A percentile compares a stretch with the other conserved stretches of the same genome.
Evolutionary conservation across 1,140 invertebrate genomes (phyloP).

Genomic region (Drosophila kurseongensis): DNA sequence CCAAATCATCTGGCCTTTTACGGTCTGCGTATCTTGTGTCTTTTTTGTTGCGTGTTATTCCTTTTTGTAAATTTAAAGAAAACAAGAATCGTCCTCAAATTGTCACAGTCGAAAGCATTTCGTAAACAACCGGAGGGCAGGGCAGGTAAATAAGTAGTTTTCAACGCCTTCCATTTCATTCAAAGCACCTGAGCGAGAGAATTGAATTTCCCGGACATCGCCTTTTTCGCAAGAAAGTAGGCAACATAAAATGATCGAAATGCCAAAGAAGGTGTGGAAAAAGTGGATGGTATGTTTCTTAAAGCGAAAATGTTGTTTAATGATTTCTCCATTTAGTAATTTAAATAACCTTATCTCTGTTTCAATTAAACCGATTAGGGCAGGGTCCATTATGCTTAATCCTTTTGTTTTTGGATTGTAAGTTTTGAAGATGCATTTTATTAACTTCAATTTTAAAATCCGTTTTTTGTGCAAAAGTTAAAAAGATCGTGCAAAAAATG

Average conservation of each 20-base stretch:
- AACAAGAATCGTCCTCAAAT: conserved; percentile 46
- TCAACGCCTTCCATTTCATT: conserved; percentile 25
- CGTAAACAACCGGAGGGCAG: conserved; percentile 44
- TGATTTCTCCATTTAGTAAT: too few relatives aligned
- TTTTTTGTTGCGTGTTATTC: conserved; percentile 37
- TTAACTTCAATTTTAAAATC: too few relatives aligned
- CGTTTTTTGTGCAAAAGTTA: too few relatives aligned
- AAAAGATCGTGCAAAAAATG: too few relatives aligned
- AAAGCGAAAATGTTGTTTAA: too few relatives aligned
- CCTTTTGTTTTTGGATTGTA: too few relatives aligned
- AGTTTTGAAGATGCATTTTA: too few relatives aligned
- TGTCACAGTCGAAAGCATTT: conserved; percentile 40
- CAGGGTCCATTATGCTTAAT: too few relatives aligned
- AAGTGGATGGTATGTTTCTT: background rate
- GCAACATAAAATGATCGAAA: conserved; percentile 44
- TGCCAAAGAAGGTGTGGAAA: conserved; percentile 11
- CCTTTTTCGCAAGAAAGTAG: conserved; percentile 26
- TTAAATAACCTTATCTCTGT: too few relatives aligned
- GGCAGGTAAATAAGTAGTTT: conserved; percentile 59
- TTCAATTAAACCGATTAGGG: too few relatives aligned
- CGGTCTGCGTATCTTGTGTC: conserved; percentile 3
- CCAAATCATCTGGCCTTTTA: conserved; percentile 29
- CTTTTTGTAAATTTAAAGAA: conserved; percentile 71
- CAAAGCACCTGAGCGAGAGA: conserved; percentile 48
- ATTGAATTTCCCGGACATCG: conserved; percentile 23